Conservation (phyloP, 1,140 invertebrate species). For the Hestina assimilis region DNA sequence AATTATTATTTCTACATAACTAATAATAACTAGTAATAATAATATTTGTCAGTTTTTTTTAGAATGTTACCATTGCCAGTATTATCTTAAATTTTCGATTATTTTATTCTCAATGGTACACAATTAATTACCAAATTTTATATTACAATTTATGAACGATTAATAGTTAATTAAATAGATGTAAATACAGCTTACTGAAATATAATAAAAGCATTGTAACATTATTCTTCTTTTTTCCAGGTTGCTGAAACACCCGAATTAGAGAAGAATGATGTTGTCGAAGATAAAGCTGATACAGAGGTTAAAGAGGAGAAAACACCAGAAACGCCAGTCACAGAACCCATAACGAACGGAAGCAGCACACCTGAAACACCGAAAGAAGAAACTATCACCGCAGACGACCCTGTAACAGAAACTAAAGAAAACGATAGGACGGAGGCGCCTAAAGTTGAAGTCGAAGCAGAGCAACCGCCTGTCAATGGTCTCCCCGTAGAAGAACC, state of each 20-base stretch:
- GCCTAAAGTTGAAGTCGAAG: slow-evolving; percentile 49
- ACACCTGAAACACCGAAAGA: slow-evolving; percentile 70
- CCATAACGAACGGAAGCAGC: slow-evolving; percentile 72
- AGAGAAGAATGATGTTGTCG: slow-evolving; percentile 46
- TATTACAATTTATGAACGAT: no score
- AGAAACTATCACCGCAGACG: slow-evolving; percentile 44
- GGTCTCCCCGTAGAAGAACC: slow-evolving; percentile 67
- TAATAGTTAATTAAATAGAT: no score
- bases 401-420: slow-evolving; percentile 34
- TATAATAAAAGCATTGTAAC: no score
- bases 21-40: no score
- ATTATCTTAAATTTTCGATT: no score
- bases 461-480: slow-evolving; percentile 66
- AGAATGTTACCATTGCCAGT: no score
- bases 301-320: slow-evolving; percentile 69
- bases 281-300: slow-evolving; percentile 53
- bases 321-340: slow-evolving; percentile 75
- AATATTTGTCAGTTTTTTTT: no score
- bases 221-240: slow-evolving; percentile 38
- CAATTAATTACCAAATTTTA: no score
- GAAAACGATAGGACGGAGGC: slow-evolving; percentile 44
- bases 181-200: no score
- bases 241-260: slow-evolving; percentile 55
- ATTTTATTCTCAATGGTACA: no score
- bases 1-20: no score